Evolutionary conservation across 2,888 invertebrate species (phyloP).

Genomic region (Selenia dentaria): DNA sequence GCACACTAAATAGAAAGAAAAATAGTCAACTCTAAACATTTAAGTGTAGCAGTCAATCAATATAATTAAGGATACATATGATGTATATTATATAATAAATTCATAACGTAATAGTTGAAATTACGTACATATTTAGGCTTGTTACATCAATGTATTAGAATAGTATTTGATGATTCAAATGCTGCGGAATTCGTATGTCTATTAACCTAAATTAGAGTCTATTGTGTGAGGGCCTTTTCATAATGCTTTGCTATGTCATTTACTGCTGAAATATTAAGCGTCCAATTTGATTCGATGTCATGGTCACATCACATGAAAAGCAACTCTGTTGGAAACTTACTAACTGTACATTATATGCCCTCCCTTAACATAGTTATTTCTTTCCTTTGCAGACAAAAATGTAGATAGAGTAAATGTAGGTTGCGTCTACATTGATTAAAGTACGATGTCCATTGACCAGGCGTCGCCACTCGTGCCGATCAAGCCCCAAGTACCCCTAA

Average conservation of each 20-base stretch:
- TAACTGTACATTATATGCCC: constrained; percentile 28
- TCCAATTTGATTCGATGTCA: constrained; percentile 45
- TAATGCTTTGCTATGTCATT: constrained; percentile 54
- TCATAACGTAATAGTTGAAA: too few relatives aligned
- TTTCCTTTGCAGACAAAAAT: constrained; percentile 80
- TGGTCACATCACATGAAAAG: constrained; percentile 45
- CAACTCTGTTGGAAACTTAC: constrained; percentile 61
- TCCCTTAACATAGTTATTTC: constrained; percentile 56
- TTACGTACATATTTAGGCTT: too few relatives aligned
- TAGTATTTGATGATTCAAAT: constrained; percentile 32
- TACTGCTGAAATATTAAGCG: constrained; percentile 39
- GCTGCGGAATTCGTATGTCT: constrained; percentile 53
- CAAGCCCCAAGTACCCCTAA: constrained; percentile 76
- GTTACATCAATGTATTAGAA: constrained; percentile 18
- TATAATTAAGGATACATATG: too few relatives aligned
- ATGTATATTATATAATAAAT: too few relatives aligned
- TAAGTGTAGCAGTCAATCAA: too few relatives aligned
- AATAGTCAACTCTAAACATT: too few relatives aligned
- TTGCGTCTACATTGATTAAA: constrained; percentile 59
- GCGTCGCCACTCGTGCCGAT: constrained; percentile 81
- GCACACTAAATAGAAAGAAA: too few relatives aligned
- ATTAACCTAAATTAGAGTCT: constrained; percentile 70
- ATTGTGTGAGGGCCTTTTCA: constrained; percentile 59
- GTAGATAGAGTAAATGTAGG: constrained; percentile 71
- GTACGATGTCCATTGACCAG: constrained; percentile 83